Conservation (phyloP, 2,797 vertebrate species). For the Leptodactylus fallax region DNA sequence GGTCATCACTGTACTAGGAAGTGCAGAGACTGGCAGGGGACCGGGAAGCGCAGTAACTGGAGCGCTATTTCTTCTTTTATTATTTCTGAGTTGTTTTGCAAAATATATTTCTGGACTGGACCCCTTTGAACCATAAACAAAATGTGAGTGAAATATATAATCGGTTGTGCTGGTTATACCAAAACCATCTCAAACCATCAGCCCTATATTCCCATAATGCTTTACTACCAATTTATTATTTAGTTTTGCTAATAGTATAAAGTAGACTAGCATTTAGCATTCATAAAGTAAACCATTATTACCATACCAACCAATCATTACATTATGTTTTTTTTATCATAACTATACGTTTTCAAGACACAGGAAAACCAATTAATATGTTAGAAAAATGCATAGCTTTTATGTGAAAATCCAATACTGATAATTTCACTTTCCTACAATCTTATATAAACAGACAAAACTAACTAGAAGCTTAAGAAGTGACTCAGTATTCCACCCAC, state of each 20-base stretch:
- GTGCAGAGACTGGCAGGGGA: no score
- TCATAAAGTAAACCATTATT: background rate
- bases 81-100: no score
- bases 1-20: no score
- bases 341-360: background rate
- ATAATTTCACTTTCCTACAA: conserved; percentile 9
- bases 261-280: background rate
- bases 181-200: background rate
- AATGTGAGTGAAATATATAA: background rate
- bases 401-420: conserved; percentile 2
- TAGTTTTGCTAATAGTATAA: background rate
- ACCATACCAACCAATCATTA: background rate
- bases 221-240: background rate
- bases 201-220: background rate
- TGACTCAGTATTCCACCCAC: background rate
- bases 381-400: conserved; percentile 16
- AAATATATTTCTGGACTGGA: no score
- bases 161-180: background rate
- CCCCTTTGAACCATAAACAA: background rate
- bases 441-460: conserved; percentile 10
- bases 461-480: conserved; percentile 18
- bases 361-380: background rate
- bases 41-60: no score
- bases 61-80: no score
- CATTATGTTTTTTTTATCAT: conserved; percentile 1